Base-by-base conservation (phyloP, 2,888 invertebrate species). In the Megaustenia siamemsis region DNA sequence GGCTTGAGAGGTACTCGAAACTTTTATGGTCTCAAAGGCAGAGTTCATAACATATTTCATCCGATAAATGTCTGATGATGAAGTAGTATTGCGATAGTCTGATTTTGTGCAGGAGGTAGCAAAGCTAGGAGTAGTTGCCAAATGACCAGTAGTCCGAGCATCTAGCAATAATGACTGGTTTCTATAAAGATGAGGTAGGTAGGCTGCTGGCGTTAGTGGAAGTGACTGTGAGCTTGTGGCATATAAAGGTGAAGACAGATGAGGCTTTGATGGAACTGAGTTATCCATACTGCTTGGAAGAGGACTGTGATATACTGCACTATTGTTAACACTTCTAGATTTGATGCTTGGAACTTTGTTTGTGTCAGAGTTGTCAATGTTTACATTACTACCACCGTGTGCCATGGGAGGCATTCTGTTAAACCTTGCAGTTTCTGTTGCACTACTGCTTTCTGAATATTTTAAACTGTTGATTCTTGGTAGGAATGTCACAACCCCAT, bases 11-110 rank as follows among this genome's bases (percentile, higher is more conserved):
- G n/a, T n/a, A n/a, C 28, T 56, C 12, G 18, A 18, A 21, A 15
- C n/a, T 28, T 63, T 78, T 28, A 43, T 15, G n/a, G 78, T 43
- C n/a, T 43, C 53, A 49, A 80, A 68, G 18, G 69, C 35, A n/a
- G 68, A 18, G 38, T 68, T 15, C 53, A 69, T 49, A 24, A 45
- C 21, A 45, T 35, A 38, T 12, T 69, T 69, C 35, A 69, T 49
- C 38, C 69, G 49, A 32, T 32, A 49, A 43, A 49, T 69, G 49
- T 49, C 69, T 53, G 80, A 53, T 21, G 68, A 32, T 45, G 35
- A 24, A 15, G 45, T 68, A 49, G 35, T n/a, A 38, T 38, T 49
- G 3, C 18, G 53, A 38, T 0, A n/a, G 32, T 80, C 53, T 45
- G 66, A 79, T 45, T 40, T 79, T 28, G 10, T 32, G 56, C 28